Percentiles rank a stretch among this genome's conserved stretches.
phyloP scores from a whole-genome alignment of 2,888 invertebrate genomes.

The Chironomus tentans region DNA sequence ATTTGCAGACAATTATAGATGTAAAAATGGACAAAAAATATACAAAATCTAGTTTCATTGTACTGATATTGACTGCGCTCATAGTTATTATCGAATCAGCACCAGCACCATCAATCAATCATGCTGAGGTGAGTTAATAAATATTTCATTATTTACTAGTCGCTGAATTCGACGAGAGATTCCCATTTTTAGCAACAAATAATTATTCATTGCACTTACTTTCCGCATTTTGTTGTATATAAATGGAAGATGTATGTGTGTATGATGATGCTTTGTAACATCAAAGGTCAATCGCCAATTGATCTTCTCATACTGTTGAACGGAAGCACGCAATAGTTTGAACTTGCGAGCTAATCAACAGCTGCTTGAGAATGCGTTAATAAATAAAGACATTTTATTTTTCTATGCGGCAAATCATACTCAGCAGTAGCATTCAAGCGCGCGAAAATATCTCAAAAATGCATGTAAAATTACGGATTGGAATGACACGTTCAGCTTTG shows the following conservation, averaged over 20 bases:
- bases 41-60: constrained; percentile 4
- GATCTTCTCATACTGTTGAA: constrained; percentile 10
- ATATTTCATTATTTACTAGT: not conserved
- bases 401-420: not conserved
- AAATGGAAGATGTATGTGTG: not conserved
- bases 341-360: not conserved
- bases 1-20: constrained; percentile 13
- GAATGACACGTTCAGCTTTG: no score
- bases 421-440: not conserved
- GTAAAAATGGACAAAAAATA: constrained; percentile 14
- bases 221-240: not conserved
- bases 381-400: not conserved
- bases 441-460: not conserved
- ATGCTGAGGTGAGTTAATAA: constrained; percentile 22
- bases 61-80: constrained; percentile 7
- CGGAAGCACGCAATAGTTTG: not conserved
- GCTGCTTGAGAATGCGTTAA: not conserved
- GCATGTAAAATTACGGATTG: not conserved
- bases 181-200: constrained; percentile 1
- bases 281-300: constrained; percentile 25
- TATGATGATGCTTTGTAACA: not conserved
- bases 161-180: not conserved
- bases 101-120: constrained; percentile 16
- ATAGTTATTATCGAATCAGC: not conserved
- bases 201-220: not conserved